Conservation (phyloP, 2,888 invertebrate species). For the Microctonus aethiopoides region DNA sequence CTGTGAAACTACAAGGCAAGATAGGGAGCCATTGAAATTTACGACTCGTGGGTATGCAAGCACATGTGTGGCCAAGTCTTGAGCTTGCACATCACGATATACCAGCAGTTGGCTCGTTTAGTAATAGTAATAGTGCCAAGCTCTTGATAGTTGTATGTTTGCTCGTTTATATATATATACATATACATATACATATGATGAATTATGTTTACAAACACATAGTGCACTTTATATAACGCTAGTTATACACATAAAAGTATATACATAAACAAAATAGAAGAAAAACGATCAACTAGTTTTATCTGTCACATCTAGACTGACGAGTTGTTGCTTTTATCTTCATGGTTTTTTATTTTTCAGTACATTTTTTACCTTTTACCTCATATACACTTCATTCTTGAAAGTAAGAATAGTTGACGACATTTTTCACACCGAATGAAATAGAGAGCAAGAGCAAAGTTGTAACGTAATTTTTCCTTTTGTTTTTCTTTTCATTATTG, state of each 20-base stretch:
- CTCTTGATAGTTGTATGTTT: background rate
- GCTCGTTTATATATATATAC: background rate
- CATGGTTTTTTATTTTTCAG: background rate
- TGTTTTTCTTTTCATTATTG: background rate
- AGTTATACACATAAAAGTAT: conserved; percentile 1
- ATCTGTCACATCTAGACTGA: conserved; percentile 10
- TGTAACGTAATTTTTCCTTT: background rate
- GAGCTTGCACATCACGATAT: background rate
- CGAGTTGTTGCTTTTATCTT: conserved; percentile 11
- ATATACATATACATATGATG: no score
- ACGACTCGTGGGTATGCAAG: conserved; percentile 28
- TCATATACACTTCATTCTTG: background rate
- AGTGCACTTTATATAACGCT: conserved; percentile 17
- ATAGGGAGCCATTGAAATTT: conserved; percentile 13
- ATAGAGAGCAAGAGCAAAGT: no score
- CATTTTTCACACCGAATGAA: background rate
- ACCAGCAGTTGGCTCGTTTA: conserved; percentile 1
- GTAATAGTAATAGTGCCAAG: background rate
- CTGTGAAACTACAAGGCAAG: background rate
- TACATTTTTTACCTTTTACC: background rate
- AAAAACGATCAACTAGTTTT: conserved; percentile 8
- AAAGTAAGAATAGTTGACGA: background rate
- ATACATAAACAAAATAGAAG: no score
- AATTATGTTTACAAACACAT: conserved; percentile 16
- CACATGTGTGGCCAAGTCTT: conserved; percentile 8